phyloP scores from a whole-genome alignment of 2,113 vertebrate genomes.

The Corythoichthys intestinalis region DNA sequence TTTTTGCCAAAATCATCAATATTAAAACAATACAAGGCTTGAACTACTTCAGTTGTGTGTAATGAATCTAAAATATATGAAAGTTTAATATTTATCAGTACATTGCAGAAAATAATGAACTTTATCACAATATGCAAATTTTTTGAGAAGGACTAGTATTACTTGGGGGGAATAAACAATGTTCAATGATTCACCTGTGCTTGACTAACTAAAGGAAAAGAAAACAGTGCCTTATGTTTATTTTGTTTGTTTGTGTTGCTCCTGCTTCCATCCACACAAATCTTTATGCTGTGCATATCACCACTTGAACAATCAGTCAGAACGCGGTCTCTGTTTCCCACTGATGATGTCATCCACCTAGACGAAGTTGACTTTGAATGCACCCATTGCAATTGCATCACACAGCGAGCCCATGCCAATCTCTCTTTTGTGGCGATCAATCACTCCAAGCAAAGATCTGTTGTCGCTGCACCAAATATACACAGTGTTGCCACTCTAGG shows the following conservation, averaged over 20 bases:
- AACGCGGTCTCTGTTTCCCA: conserved; percentile 16
- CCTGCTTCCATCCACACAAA: not conserved
- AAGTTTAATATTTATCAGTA: no score
- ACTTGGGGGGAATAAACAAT: no score
- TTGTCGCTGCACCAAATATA: conserved; percentile 27
- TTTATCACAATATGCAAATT: no score
- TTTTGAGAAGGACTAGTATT: no score
- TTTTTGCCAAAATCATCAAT: no score
- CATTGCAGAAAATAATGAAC: no score
- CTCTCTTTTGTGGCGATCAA: conserved; percentile 33
- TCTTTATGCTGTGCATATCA: conserved; percentile 23
- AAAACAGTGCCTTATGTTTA: not conserved
- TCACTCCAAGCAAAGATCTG: conserved; percentile 51
- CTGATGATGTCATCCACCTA: conserved; percentile 49
- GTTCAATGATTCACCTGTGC: not conserved
- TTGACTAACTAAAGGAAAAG: not conserved
- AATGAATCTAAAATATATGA: no score
- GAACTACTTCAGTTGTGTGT: no score
- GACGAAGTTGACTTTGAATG: conserved; percentile 4
- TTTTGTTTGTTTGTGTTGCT: not conserved
- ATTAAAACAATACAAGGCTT: no score
- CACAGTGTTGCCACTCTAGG: not conserved
- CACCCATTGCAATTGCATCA: conserved; percentile 45
- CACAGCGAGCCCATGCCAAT: conserved; percentile 9
- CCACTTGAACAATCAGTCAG: conserved; percentile 40